A percentile compares a stretch with the other conserved stretches of the same genome.
Conservation (phyloP, 35 echinoderm and acorn worm species). For the Stichopus chloronotus region DNA sequence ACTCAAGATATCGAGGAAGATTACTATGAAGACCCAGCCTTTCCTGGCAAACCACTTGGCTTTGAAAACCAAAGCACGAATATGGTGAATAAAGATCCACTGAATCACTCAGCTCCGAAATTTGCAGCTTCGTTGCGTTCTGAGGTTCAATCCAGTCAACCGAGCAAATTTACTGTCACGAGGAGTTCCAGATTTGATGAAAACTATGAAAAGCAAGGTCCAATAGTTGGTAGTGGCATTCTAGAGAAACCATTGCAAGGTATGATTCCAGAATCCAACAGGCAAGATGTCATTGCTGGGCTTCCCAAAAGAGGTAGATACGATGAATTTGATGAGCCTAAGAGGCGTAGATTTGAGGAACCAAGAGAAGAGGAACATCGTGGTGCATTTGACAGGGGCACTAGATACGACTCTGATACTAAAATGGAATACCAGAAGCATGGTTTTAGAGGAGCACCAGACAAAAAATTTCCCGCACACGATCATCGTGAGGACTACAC, state of each 20-base stretch:
- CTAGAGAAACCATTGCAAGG: not conserved
- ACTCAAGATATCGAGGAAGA: constrained; percentile 40
- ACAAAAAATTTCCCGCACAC: not conserved
- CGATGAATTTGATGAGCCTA: constrained; percentile 13
- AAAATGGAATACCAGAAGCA: not conserved
- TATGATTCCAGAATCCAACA: not conserved
- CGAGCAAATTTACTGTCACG: not conserved
- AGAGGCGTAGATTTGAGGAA: constrained; percentile 15
- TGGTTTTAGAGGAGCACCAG: not conserved
- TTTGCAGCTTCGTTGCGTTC: not conserved
- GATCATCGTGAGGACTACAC: not conserved
- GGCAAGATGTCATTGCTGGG: not conserved
- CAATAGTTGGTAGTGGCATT: not conserved
- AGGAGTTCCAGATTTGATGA: constrained; percentile 26
- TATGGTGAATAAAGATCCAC: not conserved
- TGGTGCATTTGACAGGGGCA: not conserved
- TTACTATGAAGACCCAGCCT: constrained; percentile 56
- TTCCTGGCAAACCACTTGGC: constrained; percentile 55
- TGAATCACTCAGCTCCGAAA: not conserved
- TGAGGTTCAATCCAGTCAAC: not conserved
- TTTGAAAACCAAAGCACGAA: not conserved
- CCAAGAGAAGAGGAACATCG: not conserved
- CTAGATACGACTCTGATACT: not conserved
- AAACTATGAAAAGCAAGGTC: not conserved
- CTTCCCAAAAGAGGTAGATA: not conserved